phyloP scores from a whole-genome alignment of 2,797 vertebrate genomes.

The Carcharodon carcharias region DNA sequence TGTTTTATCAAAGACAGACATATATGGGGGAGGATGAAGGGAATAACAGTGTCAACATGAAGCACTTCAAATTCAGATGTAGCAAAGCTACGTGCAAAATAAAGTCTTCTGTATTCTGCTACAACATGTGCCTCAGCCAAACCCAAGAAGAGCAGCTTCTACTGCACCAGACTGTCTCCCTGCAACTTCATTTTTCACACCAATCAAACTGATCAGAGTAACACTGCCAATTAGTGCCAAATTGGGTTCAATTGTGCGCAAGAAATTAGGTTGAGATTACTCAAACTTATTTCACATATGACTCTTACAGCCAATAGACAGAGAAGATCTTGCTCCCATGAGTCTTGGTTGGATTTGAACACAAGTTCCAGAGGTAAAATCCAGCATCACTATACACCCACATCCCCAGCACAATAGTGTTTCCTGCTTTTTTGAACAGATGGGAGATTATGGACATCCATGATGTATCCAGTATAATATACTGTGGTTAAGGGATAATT shows the following conservation, averaged over 20 bases:
- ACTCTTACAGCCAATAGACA: background rate
- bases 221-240: background rate
- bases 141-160: background rate
- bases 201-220: background rate
- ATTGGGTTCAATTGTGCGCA: background rate
- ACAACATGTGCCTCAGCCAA: background rate
- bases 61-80: background rate
- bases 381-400: background rate
- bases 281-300: background rate
- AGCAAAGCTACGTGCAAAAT: background rate
- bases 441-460: background rate
- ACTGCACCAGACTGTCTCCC: background rate
- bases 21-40: background rate
- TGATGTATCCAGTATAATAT: background rate
- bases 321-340: background rate
- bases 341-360: background rate
- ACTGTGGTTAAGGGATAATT: background rate
- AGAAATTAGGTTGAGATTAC: background rate
- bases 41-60: background rate
- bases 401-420: background rate
- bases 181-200: background rate
- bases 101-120: background rate
- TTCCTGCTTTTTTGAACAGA: background rate
- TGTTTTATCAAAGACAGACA: background rate
- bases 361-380: background rate